Base-by-base conservation (phyloP, 2,888 invertebrate species). In the Heteromyza rotundicornis region DNA sequence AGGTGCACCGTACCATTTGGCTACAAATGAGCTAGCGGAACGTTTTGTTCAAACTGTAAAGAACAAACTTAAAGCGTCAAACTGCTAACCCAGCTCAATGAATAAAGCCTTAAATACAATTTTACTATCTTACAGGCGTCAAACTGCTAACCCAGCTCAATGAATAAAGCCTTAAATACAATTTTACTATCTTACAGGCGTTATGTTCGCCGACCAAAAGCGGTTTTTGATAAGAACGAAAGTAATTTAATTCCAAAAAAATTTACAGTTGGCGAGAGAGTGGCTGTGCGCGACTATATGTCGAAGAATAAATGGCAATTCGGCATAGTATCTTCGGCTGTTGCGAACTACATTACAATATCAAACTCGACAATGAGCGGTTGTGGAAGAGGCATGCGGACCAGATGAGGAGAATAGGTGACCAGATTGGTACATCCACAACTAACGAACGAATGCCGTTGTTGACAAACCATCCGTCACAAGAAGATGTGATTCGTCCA, bases 1-100 rank as follows among this genome's bases (percentile, higher is more conserved):
- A 12, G 60, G 59, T 8, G 68, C 67, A 8, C 65, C 67, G 16
- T 70, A 70, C 51, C 72, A 71, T 59, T 71, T 70, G n/a, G 63
- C 67, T 12, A 68, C 65, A 10, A 68, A 70, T 20, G 63, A 62
- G 5, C 63, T 63, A 17, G 64, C 63, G 2, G 62, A 67, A n/a
- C 36, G 62, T 1, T 60, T 53, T 47, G 60, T 66, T 12, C 64
- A 64, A 32, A 68, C 57, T 2, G 17, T 64, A 1, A 62, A 64
- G 53, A 65, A 66, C 19, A 56, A 59, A 19, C 17, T 63, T 1
- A 59, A 59, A 50, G 20, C 47, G 14, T 62, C 59, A 3, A n/a
- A 14, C 3, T 40, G 40, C 16, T n/a, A 40, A 40, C 40, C 40
- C 12, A 14, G 12, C 3, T 12, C 7, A 3, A 40, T 40, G 40